These are phyloP conservation scores for Drosophila prostipennis DNA, from an alignment of 2,888 invertebrate genomes.

Conservation along the genomic window DNA sequence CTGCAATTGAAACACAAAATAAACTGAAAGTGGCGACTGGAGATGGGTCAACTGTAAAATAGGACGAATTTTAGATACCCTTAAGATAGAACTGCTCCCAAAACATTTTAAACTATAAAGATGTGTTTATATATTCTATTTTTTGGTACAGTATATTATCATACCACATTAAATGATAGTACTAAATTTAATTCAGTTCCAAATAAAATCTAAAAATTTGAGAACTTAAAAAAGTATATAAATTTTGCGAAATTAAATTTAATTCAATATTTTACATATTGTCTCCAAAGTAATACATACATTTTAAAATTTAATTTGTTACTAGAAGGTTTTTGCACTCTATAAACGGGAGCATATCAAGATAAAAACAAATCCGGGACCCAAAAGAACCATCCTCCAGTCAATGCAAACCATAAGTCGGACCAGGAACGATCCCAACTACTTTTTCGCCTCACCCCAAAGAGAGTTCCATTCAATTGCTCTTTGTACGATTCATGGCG, in stretches of 20 bases:
- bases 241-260: no score
- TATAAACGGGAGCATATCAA: constrained; percentile 7
- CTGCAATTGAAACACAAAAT: constrained; percentile 27
- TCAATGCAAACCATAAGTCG: constrained; percentile 27
- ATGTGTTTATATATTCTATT: no score
- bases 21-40: constrained; percentile 5
- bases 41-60: constrained; percentile 2
- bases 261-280: no score
- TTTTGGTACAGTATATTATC: no score
- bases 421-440: constrained; percentile 11
- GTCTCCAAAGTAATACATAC: no score
- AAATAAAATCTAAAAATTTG: no score
- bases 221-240: no score
- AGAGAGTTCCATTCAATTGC: constrained; percentile 68
- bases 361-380: constrained; percentile 13
- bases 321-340: neutral
- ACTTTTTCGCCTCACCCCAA: constrained; percentile 12
- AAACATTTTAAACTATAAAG: neutral
- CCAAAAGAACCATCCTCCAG: constrained; percentile 23
- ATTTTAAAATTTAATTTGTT: no score
- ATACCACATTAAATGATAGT: no score
- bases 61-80: constrained; percentile 14
- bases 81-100: neutral
- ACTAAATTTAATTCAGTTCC: no score
- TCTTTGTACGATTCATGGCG: constrained; percentile 63